phyloP scores from a whole-genome alignment of 2,113 vertebrate genomes.

The Mus musculus region GRCm39 chr3:37865501-37866000 shows the following conservation, averaged over 20 bases:
- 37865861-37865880: not conserved
- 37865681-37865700: slow-evolving; percentile 46
- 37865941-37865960: not conserved
- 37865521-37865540: not conserved
- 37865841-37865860: not conserved
- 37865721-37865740: slow-evolving; percentile 27
- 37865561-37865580: not conserved
- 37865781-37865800: not conserved
- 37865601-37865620: slow-evolving; percentile 13
- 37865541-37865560: not conserved
- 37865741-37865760: slow-evolving; percentile 24
- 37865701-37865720: not conserved
- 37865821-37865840: not conserved
- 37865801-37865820: slow-evolving; percentile 1
- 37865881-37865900: not conserved
- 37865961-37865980: not conserved
- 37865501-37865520: not conserved
- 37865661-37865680: slow-evolving; percentile 15
- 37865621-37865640: slow-evolving; percentile 51
- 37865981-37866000: not conserved
- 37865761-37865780: not conserved
- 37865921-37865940: not conserved
- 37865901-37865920: not conserved
- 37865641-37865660: slow-evolving; percentile 18
- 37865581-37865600: not conserved